Conservation (phyloP, 1,140 invertebrate species). For the Nautilus pompilius region DNA sequence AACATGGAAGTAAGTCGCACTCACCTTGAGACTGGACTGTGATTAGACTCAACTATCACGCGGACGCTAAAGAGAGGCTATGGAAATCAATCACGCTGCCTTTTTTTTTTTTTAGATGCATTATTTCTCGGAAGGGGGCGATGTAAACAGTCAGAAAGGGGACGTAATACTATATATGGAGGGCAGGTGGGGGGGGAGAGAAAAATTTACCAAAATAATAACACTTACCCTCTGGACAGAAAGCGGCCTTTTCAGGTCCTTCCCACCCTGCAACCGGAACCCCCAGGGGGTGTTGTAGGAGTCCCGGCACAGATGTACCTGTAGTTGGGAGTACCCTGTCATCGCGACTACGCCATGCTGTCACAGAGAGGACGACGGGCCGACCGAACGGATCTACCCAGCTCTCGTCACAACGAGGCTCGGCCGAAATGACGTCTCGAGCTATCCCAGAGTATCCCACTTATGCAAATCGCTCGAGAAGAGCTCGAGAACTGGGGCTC, state of each 20-base stretch:
- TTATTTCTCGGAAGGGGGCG: no score
- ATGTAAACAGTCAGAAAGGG: no score
- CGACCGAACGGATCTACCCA: not conserved
- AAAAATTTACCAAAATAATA: no score
- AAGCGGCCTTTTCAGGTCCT: slow-evolving; percentile 82
- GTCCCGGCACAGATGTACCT: slow-evolving; percentile 66
- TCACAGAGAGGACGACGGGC: not conserved
- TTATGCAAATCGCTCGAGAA: not conserved
- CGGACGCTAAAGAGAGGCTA: no score
- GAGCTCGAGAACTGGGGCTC: no score
- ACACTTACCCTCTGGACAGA: slow-evolving; percentile 82
- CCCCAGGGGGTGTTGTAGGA: slow-evolving; percentile 80
- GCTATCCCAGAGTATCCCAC: not conserved
- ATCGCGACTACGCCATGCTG: not conserved
- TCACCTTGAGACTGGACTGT: no score
- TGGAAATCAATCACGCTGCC: no score
- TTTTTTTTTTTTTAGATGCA: no score
- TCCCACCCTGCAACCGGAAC: slow-evolving; percentile 84
- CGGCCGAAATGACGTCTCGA: not conserved
- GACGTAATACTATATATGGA: no score
- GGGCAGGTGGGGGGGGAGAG: no score
- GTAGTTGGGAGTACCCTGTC: slow-evolving; percentile 19
- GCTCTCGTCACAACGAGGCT: not conserved
- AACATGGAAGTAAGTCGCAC: no score
- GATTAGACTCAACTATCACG: no score